Evolutionary conservation across 92 coral and sea anemone species (phyloP), one percentile per base, ranked within the genome.

Genomic region (Parazoanthus swiftii): DNA sequence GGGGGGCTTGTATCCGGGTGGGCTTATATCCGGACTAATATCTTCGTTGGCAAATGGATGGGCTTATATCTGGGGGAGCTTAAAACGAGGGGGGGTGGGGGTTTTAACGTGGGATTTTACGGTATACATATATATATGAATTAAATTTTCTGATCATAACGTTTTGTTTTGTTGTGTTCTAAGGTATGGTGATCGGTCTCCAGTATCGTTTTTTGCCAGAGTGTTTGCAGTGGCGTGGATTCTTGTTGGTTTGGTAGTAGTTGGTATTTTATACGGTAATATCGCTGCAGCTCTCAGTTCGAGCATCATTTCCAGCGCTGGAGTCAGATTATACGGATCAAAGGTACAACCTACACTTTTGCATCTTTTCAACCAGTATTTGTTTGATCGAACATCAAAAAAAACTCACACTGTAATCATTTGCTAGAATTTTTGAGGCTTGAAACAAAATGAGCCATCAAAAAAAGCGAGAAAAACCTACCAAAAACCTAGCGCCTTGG

Each of bases 131-230:
- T 46, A 46, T 39, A 16, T 26, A 72, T 26, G 13, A 15, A 5
- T 5, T 26, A 11, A 72, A 71, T 13, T 72, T 7, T 29, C 3
- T 26, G 14, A 18, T 26, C 6, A 25, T 29, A 25, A 25, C 76
- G 2, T 25, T 16, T 9, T 36, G 14, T 72, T 11, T 26, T 72
- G 38, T 36, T 26, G 6, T 36, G 6, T 26, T 72, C 9, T 72
- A 29, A 72, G 76, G 76, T 72, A 72, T 72, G 76, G 76, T 72
- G 76, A 72, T 36, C 76, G 76, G 10, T 72, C 33, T 72, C 76
- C 76, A 7, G 29, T 25, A 29, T 72, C 76, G 76, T 25, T 72
- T 18, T 29, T 29, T 72, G 76, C 76, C 10, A 72, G 76, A 72
- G 76, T 72, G 76, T 72, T 72, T 26, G 76, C 76, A 36, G 42